Evolutionary conservation across 2,888 invertebrate species (phyloP).

Genomic region (Bembecia ichneumoniformis): DNA sequence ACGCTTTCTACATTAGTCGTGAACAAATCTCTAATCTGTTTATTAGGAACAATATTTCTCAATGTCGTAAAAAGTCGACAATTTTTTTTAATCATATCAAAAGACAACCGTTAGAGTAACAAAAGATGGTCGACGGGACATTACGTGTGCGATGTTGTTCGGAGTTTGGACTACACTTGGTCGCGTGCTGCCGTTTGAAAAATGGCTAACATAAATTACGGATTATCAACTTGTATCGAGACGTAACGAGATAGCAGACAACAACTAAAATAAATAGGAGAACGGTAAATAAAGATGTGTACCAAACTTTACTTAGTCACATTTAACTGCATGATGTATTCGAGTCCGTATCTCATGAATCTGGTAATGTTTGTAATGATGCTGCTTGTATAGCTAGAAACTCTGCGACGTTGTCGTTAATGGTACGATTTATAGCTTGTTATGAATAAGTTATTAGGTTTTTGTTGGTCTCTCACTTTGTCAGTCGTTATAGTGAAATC

Average conservation of each 20-base stretch:
- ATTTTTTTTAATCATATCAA: conserved; percentile 66
- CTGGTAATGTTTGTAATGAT: conserved; percentile 27
- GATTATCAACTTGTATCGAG: conserved; percentile 64
- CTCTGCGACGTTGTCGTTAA: conserved; percentile 32
- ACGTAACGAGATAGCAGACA: conserved; percentile 53
- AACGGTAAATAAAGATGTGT: conserved; percentile 59
- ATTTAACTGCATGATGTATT: conserved; percentile 10
- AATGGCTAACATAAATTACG: conserved; percentile 64
- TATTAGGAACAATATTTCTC: conserved; percentile 56
- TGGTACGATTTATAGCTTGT: conserved; percentile 41
- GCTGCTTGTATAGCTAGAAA: conserved; percentile 17
- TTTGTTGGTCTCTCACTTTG: conserved; percentile 22
- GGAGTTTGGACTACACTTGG: conserved; percentile 37
- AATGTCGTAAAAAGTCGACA: conserved; percentile 45
- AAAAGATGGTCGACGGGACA: conserved; percentile 50
- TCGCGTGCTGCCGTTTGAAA: conserved; percentile 59
- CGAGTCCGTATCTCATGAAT: conserved; percentile 28
- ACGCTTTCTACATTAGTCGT: conserved; percentile 49
- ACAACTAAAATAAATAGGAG: conserved; percentile 58
- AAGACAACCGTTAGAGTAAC: conserved; percentile 60
- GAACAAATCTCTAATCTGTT: conserved; percentile 45
- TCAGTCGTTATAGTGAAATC: conserved; percentile 23
- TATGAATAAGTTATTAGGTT: conserved; percentile 24
- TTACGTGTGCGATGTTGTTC: conserved; percentile 35
- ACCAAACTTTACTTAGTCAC: conserved; percentile 21